Base-by-base conservation (phyloP, 2,113 vertebrate species). In the Sylvilagus bachmani region DNA sequence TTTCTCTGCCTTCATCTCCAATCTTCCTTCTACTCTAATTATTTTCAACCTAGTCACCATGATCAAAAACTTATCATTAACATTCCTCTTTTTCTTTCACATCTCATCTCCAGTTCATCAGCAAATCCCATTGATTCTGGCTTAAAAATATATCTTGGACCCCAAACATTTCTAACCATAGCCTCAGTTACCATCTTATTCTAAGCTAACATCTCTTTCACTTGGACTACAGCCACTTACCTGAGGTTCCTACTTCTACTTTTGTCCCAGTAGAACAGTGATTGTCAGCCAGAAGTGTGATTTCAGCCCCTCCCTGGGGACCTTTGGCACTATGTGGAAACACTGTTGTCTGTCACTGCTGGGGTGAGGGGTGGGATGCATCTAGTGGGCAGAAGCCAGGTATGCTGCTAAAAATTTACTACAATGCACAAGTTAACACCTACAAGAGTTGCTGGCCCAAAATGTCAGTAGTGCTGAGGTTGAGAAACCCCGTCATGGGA, bases 371-470 rank as follows among this genome's bases (percentile, higher is more conserved):
- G 7, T 77, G 13, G n/a, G 49, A 55, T 49, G 12, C 21, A 10
- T 49, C 10, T 22, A 67, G 38, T 70, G n/a, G 29, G 10, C 2
- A 31, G 77, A 69, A 67, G 33, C 29, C n/a, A 51, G 22, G 17
- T 25, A 11, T 38, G 49, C 27, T 62, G 24, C 31, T 36, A 31
- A 81, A 31, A 53, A 10, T 49, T 38, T 19, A 17, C 49, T 49
- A 6, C 19, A 33, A 7, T 29, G 66, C 1, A 14, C 2, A 44
- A 25, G 24, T 12, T 7, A 14, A 8, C 6, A 0, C 14, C 25
- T 10, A 10, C 44, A 29, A 78, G 61, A 90, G 58, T 29, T n/a
- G 44, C 55, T 62, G 49, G 24, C 33, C 31, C 67, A 0, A 51
- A 33, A 86, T 5, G 5, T 61, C 29, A 11, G 5, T 1, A 44